Evolutionary conservation across 2,113 vertebrate genomes (phyloP).

Genomic region (Nothobranchius furzeri): DNA sequence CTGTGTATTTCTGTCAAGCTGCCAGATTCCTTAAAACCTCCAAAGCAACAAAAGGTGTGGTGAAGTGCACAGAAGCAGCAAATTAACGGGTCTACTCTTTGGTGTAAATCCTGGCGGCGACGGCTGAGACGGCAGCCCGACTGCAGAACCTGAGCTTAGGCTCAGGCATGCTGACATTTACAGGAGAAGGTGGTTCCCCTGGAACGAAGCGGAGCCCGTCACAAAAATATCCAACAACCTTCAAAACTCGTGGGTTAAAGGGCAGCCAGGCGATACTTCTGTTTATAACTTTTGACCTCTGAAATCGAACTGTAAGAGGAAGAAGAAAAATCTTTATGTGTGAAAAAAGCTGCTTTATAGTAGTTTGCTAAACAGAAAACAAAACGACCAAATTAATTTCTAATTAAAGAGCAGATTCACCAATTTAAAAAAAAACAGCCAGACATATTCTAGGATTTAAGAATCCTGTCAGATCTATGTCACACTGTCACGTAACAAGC

Average conservation of each 20-base stretch:
- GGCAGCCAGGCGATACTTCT: neutral
- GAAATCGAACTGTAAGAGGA: neutral
- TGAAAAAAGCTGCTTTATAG: too few species aligned
- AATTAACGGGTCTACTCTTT: slow-evolving; percentile 37
- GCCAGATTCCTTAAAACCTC: slow-evolving; percentile 39
- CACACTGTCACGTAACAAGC: too few species aligned
- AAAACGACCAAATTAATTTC: neutral
- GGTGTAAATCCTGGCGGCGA: slow-evolving; percentile 44
- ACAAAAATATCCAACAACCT: slow-evolving; percentile 1
- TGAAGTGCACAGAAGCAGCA: neutral
- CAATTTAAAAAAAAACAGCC: too few species aligned
- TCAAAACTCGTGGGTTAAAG: too few species aligned
- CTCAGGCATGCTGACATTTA: slow-evolving; percentile 45
- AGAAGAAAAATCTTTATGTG: neutral
- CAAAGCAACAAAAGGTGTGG: slow-evolving; percentile 42
- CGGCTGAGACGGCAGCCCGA: slow-evolving; percentile 28
- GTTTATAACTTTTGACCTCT: neutral
- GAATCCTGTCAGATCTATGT: too few species aligned
- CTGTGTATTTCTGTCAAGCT: slow-evolving; percentile 18
- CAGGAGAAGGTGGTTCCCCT: slow-evolving; percentile 8
- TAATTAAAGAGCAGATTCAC: neutral
- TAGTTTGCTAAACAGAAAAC: neutral
- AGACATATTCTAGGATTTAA: too few species aligned
- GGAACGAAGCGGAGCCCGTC: slow-evolving; percentile 2
- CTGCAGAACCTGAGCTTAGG: slow-evolving; percentile 15